Evolutionary conservation across 2,113 vertebrate species (phyloP).

Genomic region (Protomyctophum bolini): DNA sequence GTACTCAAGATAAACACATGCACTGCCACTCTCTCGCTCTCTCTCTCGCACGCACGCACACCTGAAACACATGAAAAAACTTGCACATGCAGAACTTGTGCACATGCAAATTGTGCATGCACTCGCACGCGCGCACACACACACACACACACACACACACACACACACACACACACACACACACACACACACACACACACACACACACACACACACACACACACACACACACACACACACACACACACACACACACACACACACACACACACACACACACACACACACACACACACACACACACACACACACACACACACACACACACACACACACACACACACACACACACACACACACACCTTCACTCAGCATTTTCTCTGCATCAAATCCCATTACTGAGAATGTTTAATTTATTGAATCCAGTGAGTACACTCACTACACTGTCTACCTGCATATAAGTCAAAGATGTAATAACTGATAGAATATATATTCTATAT

Average conservation of each 20-base stretch:
- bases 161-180: constrained; percentile 7
- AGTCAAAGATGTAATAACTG: neutral
- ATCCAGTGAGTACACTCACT: too few species aligned
- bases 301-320: constrained; percentile 1
- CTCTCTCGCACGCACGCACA: too few species aligned
- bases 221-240: constrained; percentile 7
- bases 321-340: constrained; percentile 18
- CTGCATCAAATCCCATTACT: constrained; percentile 1
- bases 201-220: neutral
- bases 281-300: constrained; percentile 10
- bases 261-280: too few species aligned
- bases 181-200: neutral
- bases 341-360: constrained; percentile 20
- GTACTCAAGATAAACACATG: constrained; percentile 12
- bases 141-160: too few species aligned
- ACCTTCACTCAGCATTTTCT: neutral
- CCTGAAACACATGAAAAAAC: too few species aligned
- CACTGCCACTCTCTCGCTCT: too few species aligned
- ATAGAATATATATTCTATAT: too few species aligned
- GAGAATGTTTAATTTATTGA: neutral
- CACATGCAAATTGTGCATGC: too few species aligned
- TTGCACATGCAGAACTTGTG: too few species aligned
- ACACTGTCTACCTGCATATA: neutral
- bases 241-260: constrained; percentile 10
- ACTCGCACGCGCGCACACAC: too few species aligned